Evolutionary conservation across 2,888 invertebrate species (phyloP).

Genomic region (Gibbula magus): DNA sequence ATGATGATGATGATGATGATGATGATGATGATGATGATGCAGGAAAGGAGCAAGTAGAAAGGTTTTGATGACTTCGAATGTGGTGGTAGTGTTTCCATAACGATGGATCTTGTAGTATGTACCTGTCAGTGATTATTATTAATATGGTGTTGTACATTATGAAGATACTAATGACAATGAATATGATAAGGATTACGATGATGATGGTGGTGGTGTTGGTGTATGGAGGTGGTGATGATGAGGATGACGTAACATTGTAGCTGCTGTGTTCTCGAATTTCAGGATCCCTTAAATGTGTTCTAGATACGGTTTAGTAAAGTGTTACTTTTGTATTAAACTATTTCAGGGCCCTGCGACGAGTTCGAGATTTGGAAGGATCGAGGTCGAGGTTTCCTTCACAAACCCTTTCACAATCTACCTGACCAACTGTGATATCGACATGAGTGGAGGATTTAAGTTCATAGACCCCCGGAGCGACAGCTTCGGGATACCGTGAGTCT

Average conservation of each 20-base stretch:
- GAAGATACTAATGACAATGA: no score
- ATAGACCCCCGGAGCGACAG: background rate
- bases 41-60: background rate
- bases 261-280: no score
- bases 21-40: background rate
- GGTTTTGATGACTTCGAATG: background rate
- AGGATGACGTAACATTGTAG: background rate
- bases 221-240: background rate
- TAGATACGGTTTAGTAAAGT: background rate
- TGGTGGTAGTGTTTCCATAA: background rate
- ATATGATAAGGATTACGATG: background rate
- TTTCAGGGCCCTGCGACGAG: constrained; percentile 2
- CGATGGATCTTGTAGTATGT: no score
- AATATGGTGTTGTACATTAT: no score
- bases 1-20: background rate
- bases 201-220: no score
- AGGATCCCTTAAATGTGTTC: no score
- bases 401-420: background rate
- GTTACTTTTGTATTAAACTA: background rate
- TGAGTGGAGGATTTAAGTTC: background rate
- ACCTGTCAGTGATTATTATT: no score
- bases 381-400: background rate
- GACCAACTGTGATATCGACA: constrained; percentile 4
- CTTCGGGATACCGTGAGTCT: background rate
- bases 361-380: background rate